Evolutionary conservation across 2,888 invertebrate species (phyloP).

Genomic region (Himalopsyche tibetana): DNA sequence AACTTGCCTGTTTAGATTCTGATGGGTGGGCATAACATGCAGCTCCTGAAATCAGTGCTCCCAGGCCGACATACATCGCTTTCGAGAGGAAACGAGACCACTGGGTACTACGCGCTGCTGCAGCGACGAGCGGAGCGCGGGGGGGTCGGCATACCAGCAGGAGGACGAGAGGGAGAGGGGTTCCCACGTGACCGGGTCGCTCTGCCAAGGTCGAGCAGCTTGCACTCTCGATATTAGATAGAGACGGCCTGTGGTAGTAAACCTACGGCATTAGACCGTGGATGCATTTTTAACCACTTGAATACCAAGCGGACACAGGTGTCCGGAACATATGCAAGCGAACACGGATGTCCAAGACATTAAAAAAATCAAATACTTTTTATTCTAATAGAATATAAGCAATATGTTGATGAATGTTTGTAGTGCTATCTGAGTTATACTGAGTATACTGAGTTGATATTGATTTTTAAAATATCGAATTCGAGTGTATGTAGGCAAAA

Average conservation of each 20-base stretch:
- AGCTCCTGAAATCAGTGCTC: conserved; percentile 38
- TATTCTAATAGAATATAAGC: no score
- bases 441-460: no score
- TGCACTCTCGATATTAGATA: conserved; percentile 42
- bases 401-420: no score
- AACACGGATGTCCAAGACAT: no score
- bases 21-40: conserved; percentile 14
- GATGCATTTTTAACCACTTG: no score
- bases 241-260: background rate
- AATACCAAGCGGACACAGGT: no score
- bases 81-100: conserved; percentile 34
- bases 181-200: conserved; percentile 42
- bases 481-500: no score
- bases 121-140: background rate
- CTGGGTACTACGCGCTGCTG: conserved; percentile 2
- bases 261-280: background rate
- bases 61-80: conserved; percentile 26
- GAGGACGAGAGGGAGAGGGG: conserved; percentile 33
- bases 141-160: conserved; percentile 1
- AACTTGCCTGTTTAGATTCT: background rate
- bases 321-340: no score
- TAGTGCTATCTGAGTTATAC: no score
- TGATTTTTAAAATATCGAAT: no score
- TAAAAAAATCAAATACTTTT: no score
- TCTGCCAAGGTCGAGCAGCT: conserved; percentile 40